Base-by-base conservation (phyloP, 2,888 invertebrate genomes). In the Nematopogon swammerdamellus region DNA sequence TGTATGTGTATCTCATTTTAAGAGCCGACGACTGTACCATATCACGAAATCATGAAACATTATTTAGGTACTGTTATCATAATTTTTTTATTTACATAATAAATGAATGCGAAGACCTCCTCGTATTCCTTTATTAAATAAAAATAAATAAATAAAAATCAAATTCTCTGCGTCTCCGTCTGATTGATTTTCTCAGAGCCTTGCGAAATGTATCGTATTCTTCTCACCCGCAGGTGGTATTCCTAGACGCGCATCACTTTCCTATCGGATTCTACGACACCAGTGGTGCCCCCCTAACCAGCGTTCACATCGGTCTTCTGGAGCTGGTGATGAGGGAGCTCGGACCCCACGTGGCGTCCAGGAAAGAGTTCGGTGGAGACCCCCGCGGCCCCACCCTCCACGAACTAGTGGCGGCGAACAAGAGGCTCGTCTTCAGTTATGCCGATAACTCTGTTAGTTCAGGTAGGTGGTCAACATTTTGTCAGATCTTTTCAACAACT, bases 191-290 rank as follows among this genome's bases (percentile, higher is more conserved):
- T n/a, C n/a, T n/a, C n/a, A n/a, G n/a, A n/a, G n/a, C n/a, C n/a
- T n/a, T n/a, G n/a, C n/a, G n/a, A n/a, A n/a, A n/a, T n/a, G n/a
- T n/a, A n/a, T n/a, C n/a, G n/a, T n/a, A n/a, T n/a, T n/a, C n/a
- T n/a, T n/a, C n/a, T n/a, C n/a, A 3, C 6, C 53, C 53, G 16
- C 63, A 80, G 80, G 73, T 92, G 29, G 80, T 93, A 10, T 84
- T 94, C 53, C 67, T 94, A 47, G 92, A 94, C 61, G 89, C 94
- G 45, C 92, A 92, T 60, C 85, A 91, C 52, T 92, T 93, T 67
- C 91, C 91, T 1, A 72, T 85, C 17, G 86, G 86, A 2, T 85
- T 87, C 56, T 77, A 79, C 56, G 63, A 72, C 20, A 60, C 63
- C 1, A 66, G 75, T 48, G 74, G 75, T 30, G 63, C 72, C 1